Evolutionary conservation across 2,797 vertebrate genomes (phyloP).

Genomic region (Phataginus tricuspis): DNA sequence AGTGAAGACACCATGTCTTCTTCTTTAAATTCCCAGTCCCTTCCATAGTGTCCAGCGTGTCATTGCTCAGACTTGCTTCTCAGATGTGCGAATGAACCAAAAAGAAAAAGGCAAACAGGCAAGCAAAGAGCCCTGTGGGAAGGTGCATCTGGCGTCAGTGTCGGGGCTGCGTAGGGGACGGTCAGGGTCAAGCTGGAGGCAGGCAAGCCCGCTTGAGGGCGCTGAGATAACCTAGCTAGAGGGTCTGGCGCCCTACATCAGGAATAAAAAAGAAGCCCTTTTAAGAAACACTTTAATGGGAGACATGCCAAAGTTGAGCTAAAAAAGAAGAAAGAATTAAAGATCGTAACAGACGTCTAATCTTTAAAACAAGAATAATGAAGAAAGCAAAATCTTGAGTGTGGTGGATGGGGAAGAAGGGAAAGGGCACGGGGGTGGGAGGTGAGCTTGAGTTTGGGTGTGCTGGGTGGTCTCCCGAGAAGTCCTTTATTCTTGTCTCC

Average conservation of each 20-base stretch:
- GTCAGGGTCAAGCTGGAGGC: neutral
- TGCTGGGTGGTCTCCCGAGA: constrained; percentile 54
- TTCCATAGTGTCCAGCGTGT: too few relatives aligned
- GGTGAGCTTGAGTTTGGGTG: neutral
- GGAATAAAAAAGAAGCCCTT: neutral
- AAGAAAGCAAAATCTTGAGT: neutral
- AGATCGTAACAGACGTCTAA: constrained; percentile 40
- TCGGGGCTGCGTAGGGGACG: too few relatives aligned
- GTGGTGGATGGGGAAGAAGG: neutral
- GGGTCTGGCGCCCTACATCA: neutral
- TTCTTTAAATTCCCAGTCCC: neutral
- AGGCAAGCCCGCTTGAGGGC: neutral
- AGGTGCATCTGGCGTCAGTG: neutral
- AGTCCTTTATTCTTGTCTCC: constrained; percentile 21
- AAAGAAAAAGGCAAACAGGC: neutral
- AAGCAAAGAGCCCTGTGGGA: neutral
- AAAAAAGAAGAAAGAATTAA: constrained; percentile 35
- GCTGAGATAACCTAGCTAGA: neutral
- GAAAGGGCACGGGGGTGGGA: neutral
- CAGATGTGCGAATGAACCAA: neutral
- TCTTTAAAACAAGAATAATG: constrained; percentile 24
- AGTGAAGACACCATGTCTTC: neutral
- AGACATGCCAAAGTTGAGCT: constrained; percentile 14
- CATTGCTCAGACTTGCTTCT: neutral
- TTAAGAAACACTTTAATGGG: constrained; percentile 1